A percentile compares a stretch with the other conserved stretches of the same genome.
phyloP scores from a whole-genome alignment of 2,797 vertebrate species.

The Muscicapa striata region DNA sequence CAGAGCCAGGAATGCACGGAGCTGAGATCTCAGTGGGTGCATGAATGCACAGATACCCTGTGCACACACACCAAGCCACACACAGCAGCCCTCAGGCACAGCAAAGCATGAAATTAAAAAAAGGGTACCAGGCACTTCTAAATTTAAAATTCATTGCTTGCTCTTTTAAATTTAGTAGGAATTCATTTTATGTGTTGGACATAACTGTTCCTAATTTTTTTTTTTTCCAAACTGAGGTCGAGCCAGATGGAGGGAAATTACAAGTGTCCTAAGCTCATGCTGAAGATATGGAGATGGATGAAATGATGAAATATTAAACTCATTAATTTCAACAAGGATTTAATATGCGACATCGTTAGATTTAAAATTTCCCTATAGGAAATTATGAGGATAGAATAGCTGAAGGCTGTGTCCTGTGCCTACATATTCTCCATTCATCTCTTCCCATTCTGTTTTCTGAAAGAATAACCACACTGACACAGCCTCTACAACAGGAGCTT shows the following conservation, averaged over 20 bases:
- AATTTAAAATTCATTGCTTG: not conserved
- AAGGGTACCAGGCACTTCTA: not conserved
- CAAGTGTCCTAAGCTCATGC: not conserved
- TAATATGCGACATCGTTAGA: not conserved
- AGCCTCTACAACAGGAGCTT: not conserved
- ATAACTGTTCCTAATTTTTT: not conserved
- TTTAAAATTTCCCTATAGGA: not conserved
- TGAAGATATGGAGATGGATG: not conserved
- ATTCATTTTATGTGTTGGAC: not conserved
- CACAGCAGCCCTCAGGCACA: not conserved
- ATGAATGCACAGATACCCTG: rapidly evolving
- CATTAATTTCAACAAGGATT: conserved; percentile 9
- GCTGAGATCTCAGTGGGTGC: rapidly evolving
- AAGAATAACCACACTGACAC: not conserved
- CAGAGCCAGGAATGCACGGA: rapidly evolving
- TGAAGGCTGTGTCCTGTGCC: not conserved
- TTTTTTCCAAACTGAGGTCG: not conserved
- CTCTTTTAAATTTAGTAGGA: not conserved
- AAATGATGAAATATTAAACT: not conserved
- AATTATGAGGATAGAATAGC: not conserved
- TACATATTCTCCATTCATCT: not conserved
- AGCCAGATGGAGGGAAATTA: not conserved
- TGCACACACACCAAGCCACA: rapidly evolving
- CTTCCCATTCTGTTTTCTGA: not conserved
- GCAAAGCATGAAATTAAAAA: not conserved